phyloP scores from a whole-genome alignment of 2,113 vertebrate species.

The Machaerirhynchus nigripectus region DNA sequence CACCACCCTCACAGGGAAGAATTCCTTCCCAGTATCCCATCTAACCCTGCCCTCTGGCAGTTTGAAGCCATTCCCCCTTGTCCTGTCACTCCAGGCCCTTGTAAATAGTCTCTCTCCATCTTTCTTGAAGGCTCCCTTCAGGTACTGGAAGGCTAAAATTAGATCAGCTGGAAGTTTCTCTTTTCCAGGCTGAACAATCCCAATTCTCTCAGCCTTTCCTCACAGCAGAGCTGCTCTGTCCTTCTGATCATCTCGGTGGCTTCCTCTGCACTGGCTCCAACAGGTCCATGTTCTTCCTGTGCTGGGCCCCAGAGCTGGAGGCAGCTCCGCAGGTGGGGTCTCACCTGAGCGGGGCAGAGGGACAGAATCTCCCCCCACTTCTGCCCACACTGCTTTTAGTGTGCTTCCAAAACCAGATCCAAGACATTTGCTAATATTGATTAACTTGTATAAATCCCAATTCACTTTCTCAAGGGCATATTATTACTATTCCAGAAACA shows the following conservation, averaged over 20 bases:
- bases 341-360: neutral
- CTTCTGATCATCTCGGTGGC: neutral
- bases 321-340: neutral
- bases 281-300: rapidly evolving
- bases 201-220: neutral
- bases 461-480: neutral
- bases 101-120: neutral
- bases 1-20: neutral
- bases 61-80: neutral
- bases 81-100: neutral
- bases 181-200: neutral
- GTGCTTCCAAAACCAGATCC: neutral
- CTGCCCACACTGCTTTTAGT: neutral
- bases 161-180: neutral
- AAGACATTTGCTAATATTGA: neutral
- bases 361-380: rapidly evolving
- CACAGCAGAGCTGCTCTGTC: neutral
- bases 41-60: neutral
- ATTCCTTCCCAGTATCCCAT: neutral
- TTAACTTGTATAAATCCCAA: neutral
- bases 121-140: no score
- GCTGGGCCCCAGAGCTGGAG: neutral
- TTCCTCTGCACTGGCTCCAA: neutral
- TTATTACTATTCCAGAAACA: neutral
- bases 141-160: neutral